Evolutionary conservation across 2,888 invertebrate genomes (phyloP).

Genomic region (Eupeodes latifasciatus): DNA sequence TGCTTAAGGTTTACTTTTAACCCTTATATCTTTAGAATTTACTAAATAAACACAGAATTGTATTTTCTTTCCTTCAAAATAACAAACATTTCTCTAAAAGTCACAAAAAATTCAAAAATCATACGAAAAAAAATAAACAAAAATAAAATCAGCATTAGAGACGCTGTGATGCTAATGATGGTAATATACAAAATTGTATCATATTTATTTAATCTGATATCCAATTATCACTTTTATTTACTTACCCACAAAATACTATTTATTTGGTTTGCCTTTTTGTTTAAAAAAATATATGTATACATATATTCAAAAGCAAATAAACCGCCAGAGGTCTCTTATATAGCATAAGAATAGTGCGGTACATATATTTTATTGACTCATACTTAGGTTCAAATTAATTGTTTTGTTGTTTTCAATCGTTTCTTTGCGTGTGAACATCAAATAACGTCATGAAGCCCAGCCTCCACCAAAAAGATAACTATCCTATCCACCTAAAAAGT

Average conservation of each 20-base stretch:
- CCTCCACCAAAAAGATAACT: slow-evolving; percentile 13
- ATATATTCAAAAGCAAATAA: slow-evolving; percentile 6
- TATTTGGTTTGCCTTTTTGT: background rate
- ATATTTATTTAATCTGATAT: slow-evolving; percentile 30
- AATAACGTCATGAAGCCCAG: slow-evolving; percentile 26
- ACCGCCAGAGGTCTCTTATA: slow-evolving; percentile 7
- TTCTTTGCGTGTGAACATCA: slow-evolving; percentile 42
- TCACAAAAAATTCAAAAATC: too few relatives aligned
- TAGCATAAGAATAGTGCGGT: background rate
- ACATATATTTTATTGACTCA: background rate
- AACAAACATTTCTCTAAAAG: too few relatives aligned
- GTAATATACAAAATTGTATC: slow-evolving; percentile 24
- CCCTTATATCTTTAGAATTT: too few relatives aligned
- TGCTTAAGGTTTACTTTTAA: too few relatives aligned
- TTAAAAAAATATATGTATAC: background rate
- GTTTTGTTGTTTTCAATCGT: slow-evolving; percentile 5
- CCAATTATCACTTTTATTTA: slow-evolving; percentile 36
- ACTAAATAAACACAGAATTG: too few relatives aligned
- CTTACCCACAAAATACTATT: background rate
- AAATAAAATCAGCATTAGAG: background rate
- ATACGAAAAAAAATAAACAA: too few relatives aligned
- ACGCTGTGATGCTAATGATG: background rate
- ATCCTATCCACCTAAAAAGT: slow-evolving; percentile 1
- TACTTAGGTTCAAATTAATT: background rate
- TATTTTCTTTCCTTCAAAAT: too few relatives aligned